These are phyloP conservation scores for Drosophila macrospina DNA, from an alignment of 2,888 invertebrate genomes.

Conservation along the genomic window DNA sequence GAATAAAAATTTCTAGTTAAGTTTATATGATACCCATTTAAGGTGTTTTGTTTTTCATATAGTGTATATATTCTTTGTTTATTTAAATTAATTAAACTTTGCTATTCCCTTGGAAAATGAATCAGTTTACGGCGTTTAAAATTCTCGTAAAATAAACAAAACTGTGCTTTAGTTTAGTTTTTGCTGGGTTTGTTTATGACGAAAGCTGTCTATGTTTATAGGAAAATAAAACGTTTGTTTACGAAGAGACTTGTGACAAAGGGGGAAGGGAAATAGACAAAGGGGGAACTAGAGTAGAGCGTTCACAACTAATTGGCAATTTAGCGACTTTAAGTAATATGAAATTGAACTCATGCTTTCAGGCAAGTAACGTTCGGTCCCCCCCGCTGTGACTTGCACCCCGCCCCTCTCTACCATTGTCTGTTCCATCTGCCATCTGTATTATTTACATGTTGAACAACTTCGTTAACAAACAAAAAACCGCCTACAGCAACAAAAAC, in stretches of 20 bases:
- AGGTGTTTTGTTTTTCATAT: too few relatives aligned
- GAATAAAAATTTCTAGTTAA: too few relatives aligned
- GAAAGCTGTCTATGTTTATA: conserved; percentile 1
- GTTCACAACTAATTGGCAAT: conserved; percentile 45
- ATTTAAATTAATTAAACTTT: not conserved
- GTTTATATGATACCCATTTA: too few relatives aligned
- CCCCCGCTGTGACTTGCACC: not conserved
- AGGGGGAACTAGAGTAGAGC: not conserved
- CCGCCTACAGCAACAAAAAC: conserved; percentile 41
- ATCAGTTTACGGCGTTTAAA: not conserved
- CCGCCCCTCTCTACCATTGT: too few relatives aligned
- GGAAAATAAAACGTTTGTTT: not conserved
- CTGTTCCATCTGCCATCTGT: conserved; percentile 8
- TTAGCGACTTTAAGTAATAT: conserved; percentile 37
- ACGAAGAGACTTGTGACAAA: not conserved
- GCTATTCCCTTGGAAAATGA: not conserved
- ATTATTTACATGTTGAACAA: conserved; percentile 48
- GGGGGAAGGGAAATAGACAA: not conserved
- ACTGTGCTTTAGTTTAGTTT: not conserved
- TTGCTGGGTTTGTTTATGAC: not conserved
- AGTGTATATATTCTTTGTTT: too few relatives aligned
- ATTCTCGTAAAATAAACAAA: not conserved
- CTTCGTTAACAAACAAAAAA: conserved; percentile 58
- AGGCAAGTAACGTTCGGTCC: not conserved
- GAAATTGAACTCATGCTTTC: conserved; percentile 32